phyloP scores from a whole-genome alignment of 2,113 vertebrate species.

The Rhombomys opimus region DNA sequence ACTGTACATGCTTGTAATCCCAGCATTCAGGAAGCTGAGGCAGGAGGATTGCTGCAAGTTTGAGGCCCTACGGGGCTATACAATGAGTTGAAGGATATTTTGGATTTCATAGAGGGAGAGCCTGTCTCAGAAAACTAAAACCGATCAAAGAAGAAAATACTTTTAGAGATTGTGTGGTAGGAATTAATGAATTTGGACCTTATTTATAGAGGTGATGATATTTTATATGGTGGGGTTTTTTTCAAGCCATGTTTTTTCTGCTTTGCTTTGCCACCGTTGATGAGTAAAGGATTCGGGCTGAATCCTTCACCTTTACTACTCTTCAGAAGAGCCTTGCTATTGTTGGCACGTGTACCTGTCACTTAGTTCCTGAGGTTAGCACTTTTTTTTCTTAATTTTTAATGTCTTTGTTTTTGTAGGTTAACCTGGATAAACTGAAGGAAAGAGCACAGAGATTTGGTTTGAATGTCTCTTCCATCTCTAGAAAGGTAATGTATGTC shows the following conservation, averaged over 20 bases:
- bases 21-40: not conserved
- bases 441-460: constrained; percentile 96
- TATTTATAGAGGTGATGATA: constrained; percentile 48
- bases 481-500: constrained; percentile 91
- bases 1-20: not conserved
- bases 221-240: constrained; percentile 23
- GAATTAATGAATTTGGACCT: constrained; percentile 46
- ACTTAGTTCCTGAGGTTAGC: constrained; percentile 10
- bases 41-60: not conserved
- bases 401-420: constrained; percentile 81
- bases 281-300: constrained; percentile 11
- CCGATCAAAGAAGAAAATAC: not conserved
- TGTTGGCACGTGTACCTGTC: not conserved
- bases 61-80: not conserved
- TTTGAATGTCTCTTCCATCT: constrained; percentile 94
- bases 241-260: constrained; percentile 27
- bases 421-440: constrained; percentile 93
- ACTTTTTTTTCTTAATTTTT: constrained; percentile 60
- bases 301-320: not conserved
- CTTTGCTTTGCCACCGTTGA: constrained; percentile 58
- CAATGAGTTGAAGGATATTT: not conserved
- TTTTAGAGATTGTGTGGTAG: not conserved
- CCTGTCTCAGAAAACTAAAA: not conserved
- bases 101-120: not conserved
- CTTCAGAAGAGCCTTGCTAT: constrained; percentile 47